phyloP scores from a whole-genome alignment of 2,113 vertebrate genomes.

The Procavia capensis region DNA sequence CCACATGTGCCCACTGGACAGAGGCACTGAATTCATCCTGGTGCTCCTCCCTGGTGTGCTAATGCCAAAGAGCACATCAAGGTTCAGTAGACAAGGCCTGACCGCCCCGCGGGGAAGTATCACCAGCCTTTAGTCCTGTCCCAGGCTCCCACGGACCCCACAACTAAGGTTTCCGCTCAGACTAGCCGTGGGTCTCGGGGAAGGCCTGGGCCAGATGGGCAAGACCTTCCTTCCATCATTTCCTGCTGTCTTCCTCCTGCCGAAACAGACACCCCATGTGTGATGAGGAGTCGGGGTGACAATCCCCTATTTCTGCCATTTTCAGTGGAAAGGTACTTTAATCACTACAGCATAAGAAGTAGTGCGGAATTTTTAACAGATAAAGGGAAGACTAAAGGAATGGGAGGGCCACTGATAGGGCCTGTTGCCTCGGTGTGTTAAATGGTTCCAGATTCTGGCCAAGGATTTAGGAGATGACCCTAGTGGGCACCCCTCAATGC shows the following conservation, averaged over 20 bases:
- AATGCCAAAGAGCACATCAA: fast-evolving
- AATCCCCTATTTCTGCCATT: conserved; percentile 73
- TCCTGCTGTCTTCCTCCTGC: conserved; percentile 25
- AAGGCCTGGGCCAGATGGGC: not conserved
- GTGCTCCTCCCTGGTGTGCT: fast-evolving
- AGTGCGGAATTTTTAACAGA: not conserved
- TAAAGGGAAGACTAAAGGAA: conserved; percentile 38
- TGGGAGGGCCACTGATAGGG: conserved; percentile 66
- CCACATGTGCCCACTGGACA: fast-evolving
- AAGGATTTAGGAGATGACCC: conserved; percentile 65
- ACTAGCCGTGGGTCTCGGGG: not conserved
- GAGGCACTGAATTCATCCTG: too few species aligned
- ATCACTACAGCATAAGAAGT: not conserved
- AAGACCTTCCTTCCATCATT: conserved; percentile 63
- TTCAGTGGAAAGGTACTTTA: conserved; percentile 70
- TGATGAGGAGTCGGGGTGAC: not conserved
- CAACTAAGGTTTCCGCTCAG: not conserved
- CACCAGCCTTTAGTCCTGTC: not conserved
- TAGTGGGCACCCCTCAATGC: conserved; percentile 65
- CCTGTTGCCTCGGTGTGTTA: conserved; percentile 68
- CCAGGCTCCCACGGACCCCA: not conserved
- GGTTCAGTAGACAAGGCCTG: too few species aligned
- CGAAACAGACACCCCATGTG: not conserved
- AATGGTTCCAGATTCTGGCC: conserved; percentile 69
- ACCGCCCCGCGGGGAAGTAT: not conserved